Evolutionary conservation across 2,888 invertebrate species (phyloP).

Genomic region (Drosophila picticornis): DNA sequence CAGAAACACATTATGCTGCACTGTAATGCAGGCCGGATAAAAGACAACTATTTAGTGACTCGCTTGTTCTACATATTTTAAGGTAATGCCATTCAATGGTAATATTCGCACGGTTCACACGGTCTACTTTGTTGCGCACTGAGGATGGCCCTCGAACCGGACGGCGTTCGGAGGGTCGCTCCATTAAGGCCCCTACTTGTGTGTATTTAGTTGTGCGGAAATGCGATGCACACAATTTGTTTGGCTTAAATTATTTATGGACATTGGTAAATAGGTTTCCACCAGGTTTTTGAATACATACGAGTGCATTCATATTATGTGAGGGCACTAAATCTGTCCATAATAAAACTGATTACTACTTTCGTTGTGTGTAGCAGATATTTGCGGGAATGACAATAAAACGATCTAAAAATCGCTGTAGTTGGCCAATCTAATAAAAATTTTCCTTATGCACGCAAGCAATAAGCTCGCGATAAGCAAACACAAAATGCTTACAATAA

Average conservation of each 20-base stretch:
- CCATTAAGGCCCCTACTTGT: constrained; percentile 39
- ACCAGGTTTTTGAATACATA: constrained; percentile 24
- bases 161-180: background rate
- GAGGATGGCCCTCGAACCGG: background rate
- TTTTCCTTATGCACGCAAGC: constrained; percentile 44
- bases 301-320: constrained; percentile 28
- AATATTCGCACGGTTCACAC: constrained; percentile 65
- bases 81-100: constrained; percentile 69
- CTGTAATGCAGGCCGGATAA: constrained; percentile 10
- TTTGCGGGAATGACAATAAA: constrained; percentile 4
- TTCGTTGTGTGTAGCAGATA: constrained; percentile 7
- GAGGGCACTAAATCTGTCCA: background rate
- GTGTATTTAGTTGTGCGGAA: constrained; percentile 57
- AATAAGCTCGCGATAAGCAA: constrained; percentile 58
- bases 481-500: constrained; percentile 46
- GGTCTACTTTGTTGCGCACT: constrained; percentile 2
- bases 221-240: constrained; percentile 61
- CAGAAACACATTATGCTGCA: background rate
- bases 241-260: constrained; percentile 67
- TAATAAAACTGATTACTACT: background rate
- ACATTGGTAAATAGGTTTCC: constrained; percentile 44
- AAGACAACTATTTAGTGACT: constrained; percentile 39
- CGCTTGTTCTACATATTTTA: constrained; percentile 59
- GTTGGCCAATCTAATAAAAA: constrained; percentile 27
- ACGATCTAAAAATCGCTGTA: background rate